These are phyloP conservation scores for Euwallacea similis DNA, from an alignment of 1,140 invertebrate species.

Conservation along the genomic window DNA sequence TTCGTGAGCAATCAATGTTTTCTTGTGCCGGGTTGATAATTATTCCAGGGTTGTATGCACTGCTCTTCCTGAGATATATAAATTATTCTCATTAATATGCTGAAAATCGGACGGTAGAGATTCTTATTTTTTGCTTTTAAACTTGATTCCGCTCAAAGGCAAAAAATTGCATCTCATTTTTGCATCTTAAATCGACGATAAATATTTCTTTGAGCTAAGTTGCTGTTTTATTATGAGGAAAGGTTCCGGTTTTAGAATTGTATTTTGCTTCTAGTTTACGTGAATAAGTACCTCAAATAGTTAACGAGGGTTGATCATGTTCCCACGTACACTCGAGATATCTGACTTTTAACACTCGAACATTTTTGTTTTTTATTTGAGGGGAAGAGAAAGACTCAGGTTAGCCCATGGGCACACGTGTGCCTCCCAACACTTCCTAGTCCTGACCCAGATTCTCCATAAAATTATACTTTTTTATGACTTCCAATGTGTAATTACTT, in stretches of 20 bases:
- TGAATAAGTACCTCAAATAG: too few species aligned
- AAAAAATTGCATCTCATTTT: slow-evolving; percentile 35
- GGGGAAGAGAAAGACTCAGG: too few species aligned
- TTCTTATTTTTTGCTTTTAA: slow-evolving; percentile 23
- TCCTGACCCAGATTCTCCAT: too few species aligned
- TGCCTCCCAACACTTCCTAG: too few species aligned
- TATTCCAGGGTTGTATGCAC: slow-evolving; percentile 34
- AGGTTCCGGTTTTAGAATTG: background rate
- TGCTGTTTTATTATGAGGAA: slow-evolving; percentile 1
- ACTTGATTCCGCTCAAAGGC: slow-evolving; percentile 11
- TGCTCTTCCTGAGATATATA: slow-evolving; percentile 33
- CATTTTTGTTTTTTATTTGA: too few species aligned
- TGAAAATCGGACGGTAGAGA: slow-evolving; percentile 32
- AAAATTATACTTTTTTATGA: too few species aligned
- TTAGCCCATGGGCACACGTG: too few species aligned
- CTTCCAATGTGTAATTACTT: too few species aligned
- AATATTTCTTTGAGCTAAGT: slow-evolving; percentile 14
- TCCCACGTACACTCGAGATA: too few species aligned
- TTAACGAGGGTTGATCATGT: too few species aligned
- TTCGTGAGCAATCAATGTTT: slow-evolving; percentile 39
- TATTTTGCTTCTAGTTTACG: too few species aligned
- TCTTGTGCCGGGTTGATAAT: slow-evolving; percentile 38
- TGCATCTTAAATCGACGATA: slow-evolving; percentile 22
- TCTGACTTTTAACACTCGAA: too few species aligned
- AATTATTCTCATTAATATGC: slow-evolving; percentile 39